These are phyloP conservation scores for Meteorus sp. DNA, from an alignment of 1,140 invertebrate species.

Conservation along the genomic window DNA sequence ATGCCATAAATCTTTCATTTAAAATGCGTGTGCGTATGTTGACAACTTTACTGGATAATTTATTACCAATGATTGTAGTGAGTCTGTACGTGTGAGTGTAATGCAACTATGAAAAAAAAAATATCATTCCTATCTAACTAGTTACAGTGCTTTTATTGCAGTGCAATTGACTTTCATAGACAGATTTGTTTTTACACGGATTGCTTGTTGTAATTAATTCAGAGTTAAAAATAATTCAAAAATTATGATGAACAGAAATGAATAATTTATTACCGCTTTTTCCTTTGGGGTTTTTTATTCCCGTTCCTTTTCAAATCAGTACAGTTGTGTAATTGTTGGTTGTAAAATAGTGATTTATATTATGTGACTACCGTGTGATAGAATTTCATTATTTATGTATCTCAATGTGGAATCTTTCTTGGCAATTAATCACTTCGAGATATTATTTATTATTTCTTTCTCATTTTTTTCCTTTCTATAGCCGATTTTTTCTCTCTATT, in stretches of 20 bases:
- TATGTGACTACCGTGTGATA: background rate
- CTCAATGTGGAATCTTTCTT: background rate
- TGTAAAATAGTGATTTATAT: slow-evolving; percentile 17
- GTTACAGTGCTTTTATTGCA: background rate
- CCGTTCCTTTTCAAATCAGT: too few species aligned
- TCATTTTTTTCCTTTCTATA: background rate
- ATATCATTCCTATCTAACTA: background rate
- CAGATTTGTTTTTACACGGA: slow-evolving; percentile 10
- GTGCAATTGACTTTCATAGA: slow-evolving; percentile 17
- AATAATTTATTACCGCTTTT: too few species aligned
- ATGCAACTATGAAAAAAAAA: too few species aligned
- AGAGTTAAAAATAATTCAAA: too few species aligned
- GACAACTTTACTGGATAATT: slow-evolving; percentile 11
- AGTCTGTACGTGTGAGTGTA: background rate
- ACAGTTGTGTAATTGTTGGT: slow-evolving; percentile 14
- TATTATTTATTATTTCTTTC: background rate
- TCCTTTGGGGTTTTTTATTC: too few species aligned
- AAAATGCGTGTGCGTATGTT: background rate
- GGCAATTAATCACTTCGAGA: slow-evolving; percentile 9
- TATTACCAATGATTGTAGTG: background rate
- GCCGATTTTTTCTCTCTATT: background rate
- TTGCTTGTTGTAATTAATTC: background rate
- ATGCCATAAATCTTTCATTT: background rate
- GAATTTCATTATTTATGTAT: slow-evolving; percentile 12
- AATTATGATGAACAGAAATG: too few species aligned